Evolutionary conservation across 2,797 vertebrate species (phyloP), one percentile per base, ranked within the genome.

Genomic region (Cyclopterus lumpus): DNA sequence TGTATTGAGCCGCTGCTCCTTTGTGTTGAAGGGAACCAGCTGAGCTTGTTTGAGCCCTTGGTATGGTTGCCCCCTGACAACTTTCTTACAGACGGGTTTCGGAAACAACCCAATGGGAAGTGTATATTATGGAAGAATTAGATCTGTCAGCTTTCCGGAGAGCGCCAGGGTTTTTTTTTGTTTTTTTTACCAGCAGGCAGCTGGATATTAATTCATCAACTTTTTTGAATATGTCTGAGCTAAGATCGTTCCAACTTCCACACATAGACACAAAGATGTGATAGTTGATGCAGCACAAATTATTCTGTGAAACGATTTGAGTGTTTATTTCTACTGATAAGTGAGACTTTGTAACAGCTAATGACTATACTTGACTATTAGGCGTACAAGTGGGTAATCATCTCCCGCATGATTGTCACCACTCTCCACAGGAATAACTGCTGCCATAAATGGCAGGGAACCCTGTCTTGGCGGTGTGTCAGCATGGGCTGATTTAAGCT

Each of bases 361-460:
- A 85, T 77, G 70, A 58, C 67, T 73, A 38, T 58, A 48, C 54
- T 44, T 73, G 71, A 78, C 81, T 86, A 76, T 87, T 73, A 81
- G 54, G 40, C 57, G 11, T 44, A 80, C 51, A 54, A 81, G 79
- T 69, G 82, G 81, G 80, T 86, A 86, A 85, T 86, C 85, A 81
- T 48, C 83, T 79, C 73, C 70, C 79, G 70, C 77, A 79, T 83
- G 78, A 83, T 71, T 88, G 80, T 80, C 73, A 71, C 67, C 62
- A 58, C 51, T 83, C 74, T 82, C 48, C 60, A 80, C 63, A 80
- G 71, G 86, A 86, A 85, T 88, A 71, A 87, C 65, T 78, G 73
- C 65, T 54, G 62, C 73, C 75, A 82, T 80, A 81, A 89, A 89
- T 82, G 82, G 67, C 61, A 61, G 61, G 72, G 58, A 79, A 72